Evolutionary conservation across 2,113 vertebrate species (phyloP).

Genomic region (Porphyrio hochstetteri): DNA sequence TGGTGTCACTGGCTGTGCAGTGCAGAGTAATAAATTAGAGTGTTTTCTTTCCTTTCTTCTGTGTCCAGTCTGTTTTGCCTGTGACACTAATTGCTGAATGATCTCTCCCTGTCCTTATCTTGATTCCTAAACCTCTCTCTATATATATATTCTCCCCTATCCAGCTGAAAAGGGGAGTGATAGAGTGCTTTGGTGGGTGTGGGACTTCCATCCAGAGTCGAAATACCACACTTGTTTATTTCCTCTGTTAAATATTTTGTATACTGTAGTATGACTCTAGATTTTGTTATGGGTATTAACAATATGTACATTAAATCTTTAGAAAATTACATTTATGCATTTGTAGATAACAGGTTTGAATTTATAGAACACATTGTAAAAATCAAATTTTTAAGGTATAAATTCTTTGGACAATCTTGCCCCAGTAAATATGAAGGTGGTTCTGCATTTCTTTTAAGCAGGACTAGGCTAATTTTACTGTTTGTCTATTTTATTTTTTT

Average conservation of each 20-base stretch:
- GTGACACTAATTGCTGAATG: too few relatives aligned
- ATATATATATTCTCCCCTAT: too few relatives aligned
- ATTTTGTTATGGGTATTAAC: background rate
- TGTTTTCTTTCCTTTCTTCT: too few relatives aligned
- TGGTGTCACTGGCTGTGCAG: too few relatives aligned
- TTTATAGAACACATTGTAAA: background rate
- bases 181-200: too few relatives aligned
- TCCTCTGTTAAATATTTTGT: background rate
- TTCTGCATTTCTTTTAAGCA: background rate
- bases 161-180: too few relatives aligned
- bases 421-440: background rate
- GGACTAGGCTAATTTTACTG: accelerated
- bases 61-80: too few relatives aligned
- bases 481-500: background rate
- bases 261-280: background rate
- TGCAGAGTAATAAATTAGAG: too few relatives aligned
- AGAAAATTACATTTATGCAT: background rate
- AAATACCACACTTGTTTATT: background rate
- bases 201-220: too few relatives aligned
- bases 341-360: background rate
- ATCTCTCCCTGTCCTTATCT: too few relatives aligned
- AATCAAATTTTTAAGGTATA: background rate
- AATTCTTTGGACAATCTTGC: background rate
- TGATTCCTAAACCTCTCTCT: too few relatives aligned
- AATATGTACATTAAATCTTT: background rate